Conservation (phyloP, 2,888 invertebrate genomes). For the Arge pagana region DNA sequence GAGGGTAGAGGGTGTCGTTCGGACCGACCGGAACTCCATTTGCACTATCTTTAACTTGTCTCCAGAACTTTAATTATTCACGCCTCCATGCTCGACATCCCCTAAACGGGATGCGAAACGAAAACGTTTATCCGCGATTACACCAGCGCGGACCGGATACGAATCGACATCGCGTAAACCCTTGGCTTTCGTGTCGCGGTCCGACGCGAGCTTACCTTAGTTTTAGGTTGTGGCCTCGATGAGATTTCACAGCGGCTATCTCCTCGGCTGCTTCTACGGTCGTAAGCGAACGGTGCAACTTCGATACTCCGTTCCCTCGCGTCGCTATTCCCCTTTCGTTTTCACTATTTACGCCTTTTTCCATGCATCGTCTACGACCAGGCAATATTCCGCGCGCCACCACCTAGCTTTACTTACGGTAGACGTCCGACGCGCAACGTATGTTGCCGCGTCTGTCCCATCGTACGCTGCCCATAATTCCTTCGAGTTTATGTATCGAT, state of each 20-base stretch:
- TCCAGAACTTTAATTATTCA: slow-evolving; percentile 25
- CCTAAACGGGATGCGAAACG: slow-evolving; percentile 6
- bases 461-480: slow-evolving; percentile 20
- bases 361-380: too few relatives aligned
- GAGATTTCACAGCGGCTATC: too few relatives aligned
- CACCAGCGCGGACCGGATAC: too few relatives aligned
- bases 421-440: neutral
- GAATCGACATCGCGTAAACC: slow-evolving; percentile 17
- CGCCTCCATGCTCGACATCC: slow-evolving; percentile 17
- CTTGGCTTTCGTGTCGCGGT: neutral
- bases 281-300: neutral
- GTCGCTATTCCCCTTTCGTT: slow-evolving; percentile 21
- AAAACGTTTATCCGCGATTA: slow-evolving; percentile 21
- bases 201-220: neutral
- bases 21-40: slow-evolving; percentile 45
- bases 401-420: too few relatives aligned
- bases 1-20: slow-evolving; percentile 36
- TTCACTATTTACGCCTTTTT: slow-evolving; percentile 39
- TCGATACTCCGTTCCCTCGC: neutral
- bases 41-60: slow-evolving; percentile 39
- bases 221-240: too few relatives aligned
- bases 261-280: too few relatives aligned
- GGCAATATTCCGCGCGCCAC: slow-evolving; percentile 4
- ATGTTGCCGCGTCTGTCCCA: too few relatives aligned
- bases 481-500: slow-evolving; percentile 19